phyloP scores from a whole-genome alignment of 2,888 invertebrate species.

The Cenopis cana region DNA sequence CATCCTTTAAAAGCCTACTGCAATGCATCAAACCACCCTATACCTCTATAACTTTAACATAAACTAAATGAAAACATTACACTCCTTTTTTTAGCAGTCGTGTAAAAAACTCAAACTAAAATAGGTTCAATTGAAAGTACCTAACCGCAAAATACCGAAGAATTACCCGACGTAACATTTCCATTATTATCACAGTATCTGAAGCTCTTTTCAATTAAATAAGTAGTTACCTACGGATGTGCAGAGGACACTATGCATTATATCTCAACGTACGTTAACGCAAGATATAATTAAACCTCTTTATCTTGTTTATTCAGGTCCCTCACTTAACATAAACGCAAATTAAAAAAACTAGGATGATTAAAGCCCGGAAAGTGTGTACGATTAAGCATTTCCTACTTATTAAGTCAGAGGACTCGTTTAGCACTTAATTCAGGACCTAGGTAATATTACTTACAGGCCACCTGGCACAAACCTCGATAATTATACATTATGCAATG shows the following conservation, averaged over 20 bases:
- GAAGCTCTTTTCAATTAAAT: too few relatives aligned
- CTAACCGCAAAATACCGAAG: too few relatives aligned
- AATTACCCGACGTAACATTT: too few relatives aligned
- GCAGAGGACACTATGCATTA: not conserved
- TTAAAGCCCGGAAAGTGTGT: slow-evolving; percentile 30
- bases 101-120: too few relatives aligned
- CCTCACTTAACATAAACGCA: slow-evolving; percentile 25
- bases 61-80: too few relatives aligned
- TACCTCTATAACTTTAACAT: too few relatives aligned
- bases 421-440: slow-evolving; percentile 35
- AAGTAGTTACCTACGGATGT: slow-evolving; percentile 8
- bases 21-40: too few relatives aligned
- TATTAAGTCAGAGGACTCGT: slow-evolving; percentile 41
- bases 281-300: slow-evolving; percentile 20
- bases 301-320: slow-evolving; percentile 25
- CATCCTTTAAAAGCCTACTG: too few relatives aligned
- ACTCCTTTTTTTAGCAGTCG: too few relatives aligned
- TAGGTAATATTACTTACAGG: slow-evolving; percentile 28
- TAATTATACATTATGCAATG: slow-evolving; percentile 78
- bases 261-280: not conserved
- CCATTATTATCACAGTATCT: too few relatives aligned
- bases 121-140: too few relatives aligned
- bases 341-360: slow-evolving; percentile 23
- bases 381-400: slow-evolving; percentile 39
- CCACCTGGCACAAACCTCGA: slow-evolving; percentile 42